These are phyloP conservation scores for Piscicola geometra DNA, from an alignment of 2,888 invertebrate species.

Conservation along the genomic window DNA sequence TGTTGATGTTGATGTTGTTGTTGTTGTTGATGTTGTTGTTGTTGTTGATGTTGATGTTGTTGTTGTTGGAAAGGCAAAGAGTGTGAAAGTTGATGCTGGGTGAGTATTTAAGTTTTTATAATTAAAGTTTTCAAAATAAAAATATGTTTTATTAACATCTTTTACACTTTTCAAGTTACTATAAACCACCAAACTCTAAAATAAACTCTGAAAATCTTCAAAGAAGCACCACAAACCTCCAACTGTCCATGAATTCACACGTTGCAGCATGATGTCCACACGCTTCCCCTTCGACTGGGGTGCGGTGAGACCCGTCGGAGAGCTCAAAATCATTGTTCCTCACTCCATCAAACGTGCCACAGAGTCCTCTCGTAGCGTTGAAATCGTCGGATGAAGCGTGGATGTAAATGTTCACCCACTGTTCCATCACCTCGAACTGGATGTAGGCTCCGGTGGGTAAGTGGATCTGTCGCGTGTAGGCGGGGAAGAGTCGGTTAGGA, in stretches of 20 bases:
- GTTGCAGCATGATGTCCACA: constrained; percentile 38
- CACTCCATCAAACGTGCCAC: constrained; percentile 47
- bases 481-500: background rate
- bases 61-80: too few species aligned
- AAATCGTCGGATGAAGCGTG: constrained; percentile 44
- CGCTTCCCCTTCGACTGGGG: constrained; percentile 26
- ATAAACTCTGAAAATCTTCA: background rate
- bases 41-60: too few species aligned
- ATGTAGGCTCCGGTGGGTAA: constrained; percentile 41
- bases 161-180: too few species aligned
- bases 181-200: too few species aligned
- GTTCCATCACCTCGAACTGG: constrained; percentile 40
- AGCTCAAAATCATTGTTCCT: constrained; percentile 44
- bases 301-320: constrained; percentile 29
- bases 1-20: too few species aligned
- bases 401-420: constrained; percentile 42
- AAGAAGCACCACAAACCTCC: constrained; percentile 42
- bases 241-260: constrained; percentile 44
- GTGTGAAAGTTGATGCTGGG: too few species aligned
- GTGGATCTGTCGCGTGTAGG: constrained; percentile 41
- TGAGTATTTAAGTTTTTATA: too few species aligned
- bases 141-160: too few species aligned
- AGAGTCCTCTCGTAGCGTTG: constrained; percentile 45
- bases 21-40: too few species aligned
- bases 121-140: too few species aligned